Percentiles rank a stretch among this genome's conserved stretches.
These are phyloP conservation scores for Psilopsiagon aymara DNA, from an alignment of 2,113 vertebrate species.

Conservation along the genomic window DNA sequence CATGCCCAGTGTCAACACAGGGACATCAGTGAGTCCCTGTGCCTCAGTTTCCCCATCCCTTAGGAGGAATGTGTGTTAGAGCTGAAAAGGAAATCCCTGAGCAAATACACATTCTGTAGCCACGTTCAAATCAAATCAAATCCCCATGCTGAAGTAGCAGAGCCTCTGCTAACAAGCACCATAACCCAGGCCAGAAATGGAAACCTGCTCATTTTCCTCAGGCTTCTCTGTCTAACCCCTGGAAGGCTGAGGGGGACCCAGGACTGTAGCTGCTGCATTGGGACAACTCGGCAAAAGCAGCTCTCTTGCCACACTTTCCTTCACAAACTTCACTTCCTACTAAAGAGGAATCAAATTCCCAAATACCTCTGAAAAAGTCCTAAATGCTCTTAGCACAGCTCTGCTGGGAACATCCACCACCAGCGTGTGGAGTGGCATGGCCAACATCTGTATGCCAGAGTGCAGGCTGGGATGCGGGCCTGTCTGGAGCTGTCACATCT, in stretches of 20 bases:
- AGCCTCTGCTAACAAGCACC: neutral
- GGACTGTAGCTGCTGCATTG: accelerated
- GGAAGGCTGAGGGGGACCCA: neutral
- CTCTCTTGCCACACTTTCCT: neutral
- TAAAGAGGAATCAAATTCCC: neutral
- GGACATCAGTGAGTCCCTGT: accelerated
- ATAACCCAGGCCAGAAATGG: neutral
- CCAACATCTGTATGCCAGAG: conserved; percentile 59
- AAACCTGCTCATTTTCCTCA: neutral
- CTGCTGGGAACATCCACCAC: neutral
- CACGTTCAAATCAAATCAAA: neutral
- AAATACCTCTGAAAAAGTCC: neutral
- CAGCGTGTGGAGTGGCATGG: accelerated
- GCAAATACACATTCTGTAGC: neutral
- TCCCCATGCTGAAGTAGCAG: neutral
- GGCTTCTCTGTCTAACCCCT: neutral
- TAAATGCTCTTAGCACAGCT: neutral
- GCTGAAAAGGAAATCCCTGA: neutral
- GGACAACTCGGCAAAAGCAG: neutral
- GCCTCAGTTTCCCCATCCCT: neutral
- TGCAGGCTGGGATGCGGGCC: neutral
- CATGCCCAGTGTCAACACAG: neutral
- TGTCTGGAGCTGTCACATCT: conserved; percentile 42
- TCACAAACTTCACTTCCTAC: neutral
- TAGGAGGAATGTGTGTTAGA: accelerated